phyloP scores from a whole-genome alignment of 2,888 invertebrate species.

The Hedya salicella region DNA sequence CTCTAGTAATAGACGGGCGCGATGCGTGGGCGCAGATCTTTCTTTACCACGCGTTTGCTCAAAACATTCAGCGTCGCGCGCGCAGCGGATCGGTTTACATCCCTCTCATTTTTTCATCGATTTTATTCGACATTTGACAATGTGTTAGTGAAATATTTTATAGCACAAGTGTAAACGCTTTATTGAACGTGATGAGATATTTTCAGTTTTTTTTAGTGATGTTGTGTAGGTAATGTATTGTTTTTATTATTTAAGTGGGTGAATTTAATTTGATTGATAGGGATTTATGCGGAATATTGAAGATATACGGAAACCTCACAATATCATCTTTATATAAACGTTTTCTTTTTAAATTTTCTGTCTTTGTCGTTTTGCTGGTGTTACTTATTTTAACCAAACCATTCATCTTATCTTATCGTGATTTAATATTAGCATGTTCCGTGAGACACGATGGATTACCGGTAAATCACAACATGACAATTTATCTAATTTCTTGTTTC shows the following conservation, averaged over 20 bases:
- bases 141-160: slow-evolving; percentile 44
- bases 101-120: slow-evolving; percentile 47
- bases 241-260: slow-evolving; percentile 4
- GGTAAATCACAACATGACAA: too few species aligned
- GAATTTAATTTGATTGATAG: neutral
- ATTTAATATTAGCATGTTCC: too few species aligned
- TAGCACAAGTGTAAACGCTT: slow-evolving; percentile 35
- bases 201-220: slow-evolving; percentile 74
- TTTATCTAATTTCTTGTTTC: too few species aligned
- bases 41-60: slow-evolving; percentile 72
- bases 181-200: slow-evolving; percentile 64
- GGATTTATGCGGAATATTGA: neutral
- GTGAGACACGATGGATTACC: too few species aligned
- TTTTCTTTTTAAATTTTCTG: too few species aligned
- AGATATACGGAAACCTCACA: neutral
- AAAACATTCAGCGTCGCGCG: slow-evolving; percentile 71
- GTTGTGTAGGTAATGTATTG: slow-evolving; percentile 59
- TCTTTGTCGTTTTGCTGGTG: too few species aligned
- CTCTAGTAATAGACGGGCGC: slow-evolving; percentile 74
- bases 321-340: too few species aligned
- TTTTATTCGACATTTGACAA: slow-evolving; percentile 15
- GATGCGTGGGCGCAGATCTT: slow-evolving; percentile 76
- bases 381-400: too few species aligned
- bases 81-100: slow-evolving; percentile 70
- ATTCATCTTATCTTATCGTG: too few species aligned